Percentiles rank a stretch among this genome's conserved stretches.
phyloP scores from a whole-genome alignment of 2,113 vertebrate genomes.

The Nannobrachium achirus region DNA sequence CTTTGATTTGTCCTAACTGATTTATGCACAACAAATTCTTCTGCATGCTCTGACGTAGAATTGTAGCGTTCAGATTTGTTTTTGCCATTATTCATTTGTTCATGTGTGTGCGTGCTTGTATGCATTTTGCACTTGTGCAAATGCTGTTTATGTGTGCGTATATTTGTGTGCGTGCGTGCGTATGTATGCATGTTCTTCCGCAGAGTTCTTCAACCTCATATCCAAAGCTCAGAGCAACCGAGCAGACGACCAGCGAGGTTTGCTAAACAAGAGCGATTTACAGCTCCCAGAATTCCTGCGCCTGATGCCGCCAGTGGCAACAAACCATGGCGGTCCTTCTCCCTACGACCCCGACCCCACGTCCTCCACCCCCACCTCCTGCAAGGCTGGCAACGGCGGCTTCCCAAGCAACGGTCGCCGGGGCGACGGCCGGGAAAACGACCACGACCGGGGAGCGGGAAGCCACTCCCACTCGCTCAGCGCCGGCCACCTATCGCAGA shows the following conservation, averaged over 20 bases:
- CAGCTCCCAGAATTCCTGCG: slow-evolving; percentile 95
- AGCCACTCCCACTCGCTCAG: slow-evolving; percentile 56
- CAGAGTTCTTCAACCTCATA: slow-evolving; percentile 99
- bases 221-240: slow-evolving; percentile 98
- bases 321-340: slow-evolving; percentile 39
- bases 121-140: background rate
- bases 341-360: slow-evolving; percentile 58
- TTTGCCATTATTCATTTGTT: slow-evolving; percentile 16
- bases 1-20: slow-evolving; percentile 67
- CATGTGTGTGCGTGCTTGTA: background rate
- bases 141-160: background rate
- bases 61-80: background rate
- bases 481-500: slow-evolving; percentile 76
- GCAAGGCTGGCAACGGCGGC: slow-evolving; percentile 71
- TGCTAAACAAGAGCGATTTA: slow-evolving; percentile 96
- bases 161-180: slow-evolving; percentile 5
- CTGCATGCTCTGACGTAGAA: slow-evolving; percentile 48
- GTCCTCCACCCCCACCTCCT: slow-evolving; percentile 73
- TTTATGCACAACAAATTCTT: slow-evolving; percentile 41
- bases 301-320: slow-evolving; percentile 68
- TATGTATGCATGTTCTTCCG: slow-evolving; percentile 25
- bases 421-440: slow-evolving; percentile 59
- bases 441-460: slow-evolving; percentile 58
- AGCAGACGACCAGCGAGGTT: slow-evolving; percentile 97
- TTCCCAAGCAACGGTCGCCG: slow-evolving; percentile 54